A percentile compares a stretch with the other conserved stretches of the same genome.
phyloP scores from a whole-genome alignment of 2,888 invertebrate genomes.

The Agapetus fuscipes region DNA sequence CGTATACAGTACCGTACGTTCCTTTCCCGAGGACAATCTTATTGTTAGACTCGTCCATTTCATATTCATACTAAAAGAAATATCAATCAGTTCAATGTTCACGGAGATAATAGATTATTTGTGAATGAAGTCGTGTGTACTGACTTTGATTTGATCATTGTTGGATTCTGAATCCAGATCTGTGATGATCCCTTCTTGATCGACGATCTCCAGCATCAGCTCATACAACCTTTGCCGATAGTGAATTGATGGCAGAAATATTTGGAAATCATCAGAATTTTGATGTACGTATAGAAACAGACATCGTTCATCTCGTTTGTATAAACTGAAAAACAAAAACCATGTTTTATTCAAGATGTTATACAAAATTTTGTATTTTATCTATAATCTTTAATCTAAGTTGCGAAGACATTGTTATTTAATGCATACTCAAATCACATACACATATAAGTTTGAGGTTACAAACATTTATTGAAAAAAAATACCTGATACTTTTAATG shows the following conservation, averaged over 20 bases:
- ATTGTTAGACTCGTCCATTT: constrained; percentile 81
- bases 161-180: constrained; percentile 66
- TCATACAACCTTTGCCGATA: constrained; percentile 80
- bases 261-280: constrained; percentile 98
- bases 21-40: constrained; percentile 86
- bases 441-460: not conserved
- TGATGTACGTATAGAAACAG: constrained; percentile 95
- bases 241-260: constrained; percentile 86
- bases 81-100: constrained; percentile 4
- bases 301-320: constrained; percentile 92
- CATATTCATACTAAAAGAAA: constrained; percentile 74
- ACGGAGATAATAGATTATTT: not conserved
- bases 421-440: too few species aligned
- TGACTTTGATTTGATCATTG: constrained; percentile 68
- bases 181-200: constrained; percentile 69
- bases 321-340: constrained; percentile 53
- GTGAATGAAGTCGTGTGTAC: constrained; percentile 13
- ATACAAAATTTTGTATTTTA: too few species aligned
- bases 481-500: constrained; percentile 80
- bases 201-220: constrained; percentile 74
- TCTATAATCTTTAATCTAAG: too few species aligned
- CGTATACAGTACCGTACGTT: constrained; percentile 91
- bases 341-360: too few species aligned
- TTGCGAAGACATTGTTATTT: too few species aligned
- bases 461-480: constrained; percentile 29